phyloP scores from a whole-genome alignment of 2,797 vertebrate species.

The Anolis apletophallus region DNA sequence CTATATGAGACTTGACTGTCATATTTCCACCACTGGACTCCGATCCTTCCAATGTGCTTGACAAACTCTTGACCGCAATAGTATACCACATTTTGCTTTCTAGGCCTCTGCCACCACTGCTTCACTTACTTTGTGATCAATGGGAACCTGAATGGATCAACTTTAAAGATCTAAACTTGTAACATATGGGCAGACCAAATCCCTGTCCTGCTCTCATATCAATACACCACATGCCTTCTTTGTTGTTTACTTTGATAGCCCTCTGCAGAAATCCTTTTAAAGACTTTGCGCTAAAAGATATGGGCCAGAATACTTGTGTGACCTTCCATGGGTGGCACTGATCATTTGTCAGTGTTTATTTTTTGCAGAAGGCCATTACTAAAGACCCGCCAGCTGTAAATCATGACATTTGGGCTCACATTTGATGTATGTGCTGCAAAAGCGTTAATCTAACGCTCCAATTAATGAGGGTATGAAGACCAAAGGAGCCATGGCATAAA shows the following conservation, averaged over 20 bases:
- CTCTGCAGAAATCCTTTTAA: constrained; percentile 34
- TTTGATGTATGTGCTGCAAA: constrained; percentile 47
- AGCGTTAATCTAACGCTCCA: constrained; percentile 23
- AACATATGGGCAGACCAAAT: not conserved
- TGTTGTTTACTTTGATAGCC: constrained; percentile 38
- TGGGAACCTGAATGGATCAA: not conserved
- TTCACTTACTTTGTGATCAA: not conserved
- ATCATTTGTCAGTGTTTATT: constrained; percentile 55
- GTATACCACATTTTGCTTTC: not conserved
- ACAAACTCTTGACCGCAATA: not conserved
- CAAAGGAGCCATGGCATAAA: constrained; percentile 29
- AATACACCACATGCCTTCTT: constrained; percentile 20
- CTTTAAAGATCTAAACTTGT: not conserved
- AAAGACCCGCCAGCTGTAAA: constrained; percentile 41
- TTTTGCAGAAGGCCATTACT: constrained; percentile 47
- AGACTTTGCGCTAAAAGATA: constrained; percentile 24
- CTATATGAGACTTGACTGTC: too few species aligned
- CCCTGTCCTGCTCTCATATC: not conserved
- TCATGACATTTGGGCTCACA: constrained; percentile 39
- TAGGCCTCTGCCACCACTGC: not conserved
- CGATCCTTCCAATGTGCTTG: not conserved
- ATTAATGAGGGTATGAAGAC: constrained; percentile 17
- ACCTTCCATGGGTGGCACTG: constrained; percentile 44
- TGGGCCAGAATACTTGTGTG: constrained; percentile 29
- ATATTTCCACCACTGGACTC: too few species aligned